These are phyloP conservation scores for Hirtodrosophila histrioides DNA, from an alignment of 2,888 invertebrate genomes.

Conservation along the genomic window DNA sequence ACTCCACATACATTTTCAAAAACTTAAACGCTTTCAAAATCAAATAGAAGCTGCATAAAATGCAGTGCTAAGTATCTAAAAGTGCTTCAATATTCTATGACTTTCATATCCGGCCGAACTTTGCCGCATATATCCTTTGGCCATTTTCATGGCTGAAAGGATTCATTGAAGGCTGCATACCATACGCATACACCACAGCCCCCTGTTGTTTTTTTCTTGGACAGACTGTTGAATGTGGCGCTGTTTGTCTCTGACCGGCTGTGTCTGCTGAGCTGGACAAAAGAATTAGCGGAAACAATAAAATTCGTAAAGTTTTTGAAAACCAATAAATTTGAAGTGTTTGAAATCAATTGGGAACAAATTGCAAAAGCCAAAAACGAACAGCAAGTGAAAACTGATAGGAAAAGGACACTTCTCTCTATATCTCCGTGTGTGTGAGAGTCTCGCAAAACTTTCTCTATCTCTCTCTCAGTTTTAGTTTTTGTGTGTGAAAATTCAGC, in stretches of 20 bases:
- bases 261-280: slow-evolving; percentile 64
- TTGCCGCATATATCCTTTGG: slow-evolving; percentile 49
- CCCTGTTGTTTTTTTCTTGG: neutral
- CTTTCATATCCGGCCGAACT: slow-evolving; percentile 64
- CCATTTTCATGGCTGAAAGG: slow-evolving; percentile 47
- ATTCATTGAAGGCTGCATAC: slow-evolving; percentile 20
- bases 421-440: slow-evolving; percentile 30
- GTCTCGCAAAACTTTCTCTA: slow-evolving; percentile 30
- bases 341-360: slow-evolving; percentile 77
- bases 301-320: slow-evolving; percentile 73
- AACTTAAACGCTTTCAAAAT: neutral
- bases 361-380: slow-evolving; percentile 69
- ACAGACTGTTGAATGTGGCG: slow-evolving; percentile 45
- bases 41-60: slow-evolving; percentile 16
- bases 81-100: slow-evolving; percentile 47
- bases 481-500: slow-evolving; percentile 60
- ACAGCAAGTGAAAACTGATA: slow-evolving; percentile 34
- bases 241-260: slow-evolving; percentile 32
- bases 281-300: slow-evolving; percentile 81
- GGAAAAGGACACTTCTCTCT: slow-evolving; percentile 36
- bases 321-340: slow-evolving; percentile 78
- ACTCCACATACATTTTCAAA: neutral
- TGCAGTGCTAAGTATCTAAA: slow-evolving; percentile 31
- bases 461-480: slow-evolving; percentile 20
- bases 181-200: neutral